Evolutionary conservation across 2,797 vertebrate species (phyloP).

Genomic region (Rhynchonycteris naso): DNA sequence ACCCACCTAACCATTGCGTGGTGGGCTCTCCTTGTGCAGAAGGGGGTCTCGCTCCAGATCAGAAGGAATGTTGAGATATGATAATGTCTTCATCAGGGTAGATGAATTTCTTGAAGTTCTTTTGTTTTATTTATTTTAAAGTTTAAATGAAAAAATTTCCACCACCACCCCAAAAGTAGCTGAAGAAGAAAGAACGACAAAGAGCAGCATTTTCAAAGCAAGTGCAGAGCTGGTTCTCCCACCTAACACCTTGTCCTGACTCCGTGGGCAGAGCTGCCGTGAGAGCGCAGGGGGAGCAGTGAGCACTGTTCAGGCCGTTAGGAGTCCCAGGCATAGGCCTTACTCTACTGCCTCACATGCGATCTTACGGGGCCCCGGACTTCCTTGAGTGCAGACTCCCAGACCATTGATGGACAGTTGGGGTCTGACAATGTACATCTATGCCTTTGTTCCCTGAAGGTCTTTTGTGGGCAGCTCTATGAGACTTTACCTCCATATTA

Average conservation of each 20-base stretch:
- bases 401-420: not conserved
- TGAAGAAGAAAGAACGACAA: not conserved
- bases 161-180: not conserved
- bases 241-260: accelerated
- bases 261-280: not conserved
- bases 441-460: not conserved
- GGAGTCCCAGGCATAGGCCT: not conserved
- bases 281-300: not conserved
- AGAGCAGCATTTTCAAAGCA: not conserved
- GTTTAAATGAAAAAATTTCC: not conserved
- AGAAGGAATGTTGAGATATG: not conserved
- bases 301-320: not conserved
- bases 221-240: not conserved
- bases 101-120: not conserved
- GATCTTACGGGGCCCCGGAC: accelerated
- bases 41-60: not conserved
- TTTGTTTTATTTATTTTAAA: conserved; percentile 44
- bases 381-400: not conserved
- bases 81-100: not conserved
- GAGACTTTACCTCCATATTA: not conserved
- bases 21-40: not conserved
- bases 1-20: not conserved
- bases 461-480: not conserved
- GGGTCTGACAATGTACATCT: not conserved
- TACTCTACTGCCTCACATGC: not conserved